Conservation (phyloP, 2,797 vertebrate genomes). For the Sebastes taczanowskii region DNA sequence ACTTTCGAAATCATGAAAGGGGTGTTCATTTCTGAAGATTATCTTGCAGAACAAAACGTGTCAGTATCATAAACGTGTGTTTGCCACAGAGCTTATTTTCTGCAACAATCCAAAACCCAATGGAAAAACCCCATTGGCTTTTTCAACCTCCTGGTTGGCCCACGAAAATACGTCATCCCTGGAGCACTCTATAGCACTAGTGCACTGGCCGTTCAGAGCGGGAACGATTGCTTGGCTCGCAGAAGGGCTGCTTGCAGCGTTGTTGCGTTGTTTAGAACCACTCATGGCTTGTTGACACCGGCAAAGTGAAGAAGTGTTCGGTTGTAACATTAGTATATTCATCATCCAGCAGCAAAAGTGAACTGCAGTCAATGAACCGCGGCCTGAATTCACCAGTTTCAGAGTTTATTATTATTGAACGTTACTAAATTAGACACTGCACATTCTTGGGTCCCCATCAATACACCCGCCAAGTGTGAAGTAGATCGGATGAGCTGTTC, state of each 20-base stretch:
- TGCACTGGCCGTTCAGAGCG: too few species aligned
- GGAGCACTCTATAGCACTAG: accelerated
- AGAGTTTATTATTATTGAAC: not conserved
- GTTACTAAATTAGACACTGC: not conserved
- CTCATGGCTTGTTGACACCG: not conserved
- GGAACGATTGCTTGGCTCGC: too few species aligned
- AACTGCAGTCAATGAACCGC: not conserved
- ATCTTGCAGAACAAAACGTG: too few species aligned
- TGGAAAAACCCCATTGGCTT: too few species aligned
- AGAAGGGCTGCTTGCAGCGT: not conserved
- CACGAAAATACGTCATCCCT: too few species aligned
- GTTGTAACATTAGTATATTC: not conserved
- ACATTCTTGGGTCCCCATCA: not conserved
- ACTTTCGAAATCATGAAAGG: too few species aligned
- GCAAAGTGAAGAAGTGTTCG: not conserved
- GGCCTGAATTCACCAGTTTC: too few species aligned
- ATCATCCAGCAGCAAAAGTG: not conserved
- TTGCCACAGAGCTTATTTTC: too few species aligned
- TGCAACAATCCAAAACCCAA: too few species aligned
- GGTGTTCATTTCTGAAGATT: too few species aligned
- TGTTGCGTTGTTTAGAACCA: not conserved
- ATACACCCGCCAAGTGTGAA: not conserved
- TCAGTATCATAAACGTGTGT: accelerated
- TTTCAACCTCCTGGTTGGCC: too few species aligned
- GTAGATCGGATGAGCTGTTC: not conserved